Evolutionary conservation across 2,888 invertebrate genomes (phyloP).

Genomic region (Pachydiplax longipennis): DNA sequence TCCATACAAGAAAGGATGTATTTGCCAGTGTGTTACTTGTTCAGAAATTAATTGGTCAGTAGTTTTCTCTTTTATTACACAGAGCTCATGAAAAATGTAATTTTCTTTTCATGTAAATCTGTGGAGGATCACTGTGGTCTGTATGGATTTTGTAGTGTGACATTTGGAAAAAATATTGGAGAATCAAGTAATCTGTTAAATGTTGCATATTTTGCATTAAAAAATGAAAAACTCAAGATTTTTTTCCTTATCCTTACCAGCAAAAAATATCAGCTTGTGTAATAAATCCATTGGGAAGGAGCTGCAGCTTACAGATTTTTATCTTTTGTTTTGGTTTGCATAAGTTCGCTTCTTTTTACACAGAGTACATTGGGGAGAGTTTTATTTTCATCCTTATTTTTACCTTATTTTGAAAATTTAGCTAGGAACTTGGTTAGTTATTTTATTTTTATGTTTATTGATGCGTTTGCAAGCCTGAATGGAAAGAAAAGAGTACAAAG

Average conservation of each 20-base stretch:
- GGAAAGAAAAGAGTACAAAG: constrained; percentile 19
- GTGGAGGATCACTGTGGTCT: constrained; percentile 21
- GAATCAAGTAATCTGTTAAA: constrained; percentile 26
- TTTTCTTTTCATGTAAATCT: constrained; percentile 25
- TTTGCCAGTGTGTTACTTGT: neutral
- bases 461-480: neutral
- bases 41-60: neutral
- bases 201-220: constrained; percentile 36
- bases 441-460: constrained; percentile 16
- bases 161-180: constrained; percentile 6
- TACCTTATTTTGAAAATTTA: neutral
- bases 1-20: neutral
- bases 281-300: neutral
- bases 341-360: neutral
- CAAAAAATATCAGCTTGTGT: constrained; percentile 10
- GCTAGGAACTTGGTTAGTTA: neutral
- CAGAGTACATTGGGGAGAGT: neutral
- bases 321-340: neutral
- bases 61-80: neutral
- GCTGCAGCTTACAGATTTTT: neutral
- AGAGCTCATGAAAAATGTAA: constrained; percentile 14
- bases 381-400: neutral
- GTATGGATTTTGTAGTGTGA: constrained; percentile 34
- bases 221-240: constrained; percentile 28
- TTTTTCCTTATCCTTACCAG: constrained; percentile 32